phyloP scores from a whole-genome alignment of 64 coral and sea anemone species.

The Montipora capricornis region DNA sequence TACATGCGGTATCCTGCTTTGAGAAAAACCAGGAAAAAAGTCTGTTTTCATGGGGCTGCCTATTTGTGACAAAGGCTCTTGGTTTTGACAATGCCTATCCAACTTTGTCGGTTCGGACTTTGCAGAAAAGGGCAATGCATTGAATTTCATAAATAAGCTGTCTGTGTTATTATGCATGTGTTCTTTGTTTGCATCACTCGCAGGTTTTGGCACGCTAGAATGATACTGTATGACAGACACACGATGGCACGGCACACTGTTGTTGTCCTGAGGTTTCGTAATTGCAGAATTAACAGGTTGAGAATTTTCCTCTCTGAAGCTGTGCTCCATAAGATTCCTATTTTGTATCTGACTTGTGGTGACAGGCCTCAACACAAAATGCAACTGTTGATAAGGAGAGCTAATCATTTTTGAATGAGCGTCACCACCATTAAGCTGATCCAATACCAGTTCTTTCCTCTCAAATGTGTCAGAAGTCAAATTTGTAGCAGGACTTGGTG shows the following conservation, averaged over 20 bases:
- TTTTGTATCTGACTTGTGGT: background rate
- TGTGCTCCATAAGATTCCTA: background rate
- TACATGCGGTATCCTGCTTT: background rate
- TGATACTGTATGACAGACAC: slow-evolving; percentile 95
- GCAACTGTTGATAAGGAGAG: background rate
- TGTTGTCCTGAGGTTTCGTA: background rate
- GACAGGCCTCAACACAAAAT: background rate
- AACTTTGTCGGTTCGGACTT: background rate
- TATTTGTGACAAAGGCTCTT: background rate
- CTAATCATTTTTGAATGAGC: background rate
- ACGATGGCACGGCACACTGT: slow-evolving; percentile 59
- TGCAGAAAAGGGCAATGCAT: background rate
- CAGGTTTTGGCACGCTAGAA: slow-evolving; percentile 22
- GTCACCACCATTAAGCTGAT: background rate
- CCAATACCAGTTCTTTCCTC: background rate
- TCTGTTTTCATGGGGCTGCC: background rate
- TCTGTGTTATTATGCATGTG: background rate
- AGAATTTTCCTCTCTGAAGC: slow-evolving; percentile 29
- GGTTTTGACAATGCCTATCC: background rate
- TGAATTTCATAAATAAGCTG: slow-evolving; percentile 5
- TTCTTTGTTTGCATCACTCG: background rate
- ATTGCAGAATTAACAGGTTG: background rate
- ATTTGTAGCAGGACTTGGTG: slow-evolving; percentile 1
- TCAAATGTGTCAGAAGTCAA: background rate
- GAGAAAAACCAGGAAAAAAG: background rate